Conservation (phyloP, 1,140 invertebrate species). For the Liolophura sinensis region DNA sequence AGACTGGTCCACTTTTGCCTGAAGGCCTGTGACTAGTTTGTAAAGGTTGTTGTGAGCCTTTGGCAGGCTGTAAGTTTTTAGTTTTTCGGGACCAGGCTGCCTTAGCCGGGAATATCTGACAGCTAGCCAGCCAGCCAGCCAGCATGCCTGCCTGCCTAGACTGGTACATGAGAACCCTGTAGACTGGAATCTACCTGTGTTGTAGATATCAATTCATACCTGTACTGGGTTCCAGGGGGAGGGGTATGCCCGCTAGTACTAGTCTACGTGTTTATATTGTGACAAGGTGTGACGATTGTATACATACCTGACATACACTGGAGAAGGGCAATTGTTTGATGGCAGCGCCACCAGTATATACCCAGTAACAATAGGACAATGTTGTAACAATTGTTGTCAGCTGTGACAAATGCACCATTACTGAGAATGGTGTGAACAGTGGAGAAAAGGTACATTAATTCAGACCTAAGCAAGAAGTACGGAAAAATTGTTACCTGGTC, state of each 20-base stretch:
- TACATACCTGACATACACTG: neutral
- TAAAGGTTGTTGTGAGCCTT: too few relatives aligned
- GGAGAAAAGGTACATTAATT: neutral
- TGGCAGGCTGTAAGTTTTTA: neutral
- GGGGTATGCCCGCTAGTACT: neutral
- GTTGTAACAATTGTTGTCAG: neutral
- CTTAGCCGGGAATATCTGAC: too few relatives aligned
- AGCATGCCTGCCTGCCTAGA: constrained; percentile 3
- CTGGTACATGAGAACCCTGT: neutral
- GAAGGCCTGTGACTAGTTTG: too few relatives aligned
- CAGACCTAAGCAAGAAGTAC: neutral
- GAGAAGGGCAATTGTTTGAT: too few relatives aligned
- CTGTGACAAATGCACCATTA: neutral
- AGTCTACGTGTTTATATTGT: neutral
- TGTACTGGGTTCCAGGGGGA: too few relatives aligned
- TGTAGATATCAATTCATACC: too few relatives aligned
- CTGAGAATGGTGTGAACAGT: neutral
- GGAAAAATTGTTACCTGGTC: neutral
- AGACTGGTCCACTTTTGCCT: too few relatives aligned
- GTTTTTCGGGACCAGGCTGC: neutral
- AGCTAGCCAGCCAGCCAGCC: neutral
- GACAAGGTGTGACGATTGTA: neutral
- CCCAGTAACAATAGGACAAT: neutral
- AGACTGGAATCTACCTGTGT: too few relatives aligned
- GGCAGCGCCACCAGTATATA: neutral